Base-by-base conservation (phyloP, 2,888 invertebrate species). In the Cryptophagus acutangulus region DNA sequence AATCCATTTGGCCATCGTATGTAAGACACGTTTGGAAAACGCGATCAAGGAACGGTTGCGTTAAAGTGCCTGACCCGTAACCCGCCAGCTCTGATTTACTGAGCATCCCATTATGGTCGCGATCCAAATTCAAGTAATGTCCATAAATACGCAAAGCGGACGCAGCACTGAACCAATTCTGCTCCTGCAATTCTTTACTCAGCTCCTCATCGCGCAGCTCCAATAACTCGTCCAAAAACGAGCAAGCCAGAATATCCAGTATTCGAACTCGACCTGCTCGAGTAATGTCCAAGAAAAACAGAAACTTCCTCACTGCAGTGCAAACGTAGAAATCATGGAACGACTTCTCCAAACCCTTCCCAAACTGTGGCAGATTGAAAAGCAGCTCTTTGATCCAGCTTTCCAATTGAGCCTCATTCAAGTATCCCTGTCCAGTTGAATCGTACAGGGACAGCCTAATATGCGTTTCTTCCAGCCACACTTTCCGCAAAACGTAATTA, bases 271-370 rank as follows among this genome's bases (percentile, higher is more conserved):
- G 77, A 0, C 93, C 92, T 0, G 90, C 88, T 46, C 89, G 74
- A 48, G 92, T 69, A 0, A 91, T 90, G 66, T 96, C 96, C 9
- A 97, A 73, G 65, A 95, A 96, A 73, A 97, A 97, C 58, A 96
- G 79, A 72, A 97, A 95, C 66, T 95, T 94, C 54, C 95, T 77
- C 0, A 93, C 93, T 2, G 93, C 95, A 0, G 95, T 94, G 65
- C 95, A 95, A 13, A 94, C 87, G 66, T 96, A 97, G 73, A 96
- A 96, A 8, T 87, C 89, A 59, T 92, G 90, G 71, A 96, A 95
- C 0, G 93, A 91, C 20, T 88, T 85, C 67, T 94, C 92, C 37
- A 96, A 70, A 0, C 91, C 89, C 63, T 92, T 87, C 2, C 95
- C 71, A n/a, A n/a, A n/a, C 38, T 94, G 93, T 0, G 89, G 86